Evolutionary conservation across 2,113 vertebrate genomes (phyloP).

Genomic region (Peromyscus maniculatus): DNA sequence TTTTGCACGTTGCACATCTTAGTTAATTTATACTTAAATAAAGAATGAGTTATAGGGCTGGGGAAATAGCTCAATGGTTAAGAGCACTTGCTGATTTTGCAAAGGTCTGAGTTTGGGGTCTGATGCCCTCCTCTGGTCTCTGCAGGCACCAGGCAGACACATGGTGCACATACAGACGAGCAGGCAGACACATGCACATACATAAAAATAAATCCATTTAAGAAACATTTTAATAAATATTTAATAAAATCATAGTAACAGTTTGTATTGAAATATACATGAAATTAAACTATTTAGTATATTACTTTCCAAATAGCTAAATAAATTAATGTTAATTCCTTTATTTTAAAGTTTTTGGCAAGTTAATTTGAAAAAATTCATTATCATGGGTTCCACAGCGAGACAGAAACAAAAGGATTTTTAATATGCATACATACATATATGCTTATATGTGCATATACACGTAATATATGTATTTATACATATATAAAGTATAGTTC

Average conservation of each 20-base stretch:
- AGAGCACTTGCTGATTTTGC: not conserved
- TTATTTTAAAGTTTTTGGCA: not conserved
- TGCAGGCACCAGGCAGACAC: not conserved
- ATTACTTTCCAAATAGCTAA: not conserved
- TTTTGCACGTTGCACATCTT: not conserved
- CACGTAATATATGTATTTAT: too few species aligned
- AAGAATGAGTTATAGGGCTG: not conserved
- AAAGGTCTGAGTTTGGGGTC: too few species aligned
- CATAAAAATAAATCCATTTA: not conserved
- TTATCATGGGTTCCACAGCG: not conserved
- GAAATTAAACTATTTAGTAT: not conserved
- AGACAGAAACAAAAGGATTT: not conserved
- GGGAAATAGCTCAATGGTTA: not conserved
- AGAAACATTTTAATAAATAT: not conserved
- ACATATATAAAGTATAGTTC: not conserved
- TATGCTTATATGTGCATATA: accelerated
- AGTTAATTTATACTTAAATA: not conserved
- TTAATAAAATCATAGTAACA: not conserved
- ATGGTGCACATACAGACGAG: not conserved
- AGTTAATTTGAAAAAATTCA: not conserved
- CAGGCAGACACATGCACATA: not conserved
- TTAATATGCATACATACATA: accelerated
- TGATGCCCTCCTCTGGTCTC: not conserved
- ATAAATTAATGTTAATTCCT: not conserved
- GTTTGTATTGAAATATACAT: not conserved